Evolutionary conservation across 2,797 vertebrate genomes (phyloP), one percentile per base, ranked within the genome.

Genomic region (Coregonus ussuriensis): DNA sequence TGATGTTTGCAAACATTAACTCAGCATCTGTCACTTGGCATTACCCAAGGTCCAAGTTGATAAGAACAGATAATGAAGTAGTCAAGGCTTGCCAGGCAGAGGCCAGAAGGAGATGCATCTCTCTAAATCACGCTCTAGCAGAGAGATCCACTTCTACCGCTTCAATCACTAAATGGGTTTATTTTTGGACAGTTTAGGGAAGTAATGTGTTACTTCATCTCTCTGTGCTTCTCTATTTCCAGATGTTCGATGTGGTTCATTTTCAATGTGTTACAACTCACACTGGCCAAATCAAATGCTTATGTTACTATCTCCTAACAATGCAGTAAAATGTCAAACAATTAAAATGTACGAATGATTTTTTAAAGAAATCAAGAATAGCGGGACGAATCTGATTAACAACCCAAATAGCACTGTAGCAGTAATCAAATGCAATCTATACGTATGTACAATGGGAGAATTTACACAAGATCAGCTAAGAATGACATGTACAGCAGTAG

Each of bases 1-100:
- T 56, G 33, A 67, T 13, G 53, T 70, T 74, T 37, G 33, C 53
- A 69, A 78, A 78, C 31, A 72, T 13, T 63, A 56, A 18, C 41
- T 9, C 11, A 35, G 74, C 51, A 56, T 76, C 65, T 71, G 75
- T 66, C 53, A 18, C 53, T 41, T 41, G 53, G 67, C 33, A 56
- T 33, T 72, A 54, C 71, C 25, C 51, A 54, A 29, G 25, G 47
- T 9, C 51, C 21, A 29, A 59, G 51, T 1, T 29, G 41, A 5
- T 62, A 41, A 37, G 52, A 35, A 52, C 13, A 14, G 15, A 67
- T 72, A 37, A 71, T 54, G 51, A 37, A 25, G 69, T n/a, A 18
- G 21, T 77, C 21, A 21, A 47, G 75, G 56, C 37, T 31, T 16
- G 41, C 76, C 31, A 54, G 9, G 29, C 2, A 53, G 1, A 63